A percentile compares a stretch with the other conserved stretches of the same genome.
phyloP scores from a whole-genome alignment of 2,888 invertebrate species.

The Trachelus stipa region DNA sequence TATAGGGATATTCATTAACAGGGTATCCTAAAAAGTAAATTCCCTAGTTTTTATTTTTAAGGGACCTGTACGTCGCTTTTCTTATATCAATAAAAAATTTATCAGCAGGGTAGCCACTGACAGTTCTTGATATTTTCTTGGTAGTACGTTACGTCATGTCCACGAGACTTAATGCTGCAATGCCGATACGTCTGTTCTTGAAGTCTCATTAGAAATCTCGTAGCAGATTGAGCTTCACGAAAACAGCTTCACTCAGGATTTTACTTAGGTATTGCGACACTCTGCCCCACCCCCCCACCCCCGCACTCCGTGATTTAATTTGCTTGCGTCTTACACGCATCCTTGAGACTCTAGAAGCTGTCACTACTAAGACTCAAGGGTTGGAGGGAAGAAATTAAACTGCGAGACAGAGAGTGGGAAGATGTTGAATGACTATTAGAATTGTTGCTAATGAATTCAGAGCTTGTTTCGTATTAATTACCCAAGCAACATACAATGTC shows the following conservation, averaged over 20 bases:
- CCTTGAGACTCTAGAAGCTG: not conserved
- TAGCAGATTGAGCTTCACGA: not conserved
- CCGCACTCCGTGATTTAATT: not conserved
- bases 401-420: not conserved
- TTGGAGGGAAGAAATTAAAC: not conserved
- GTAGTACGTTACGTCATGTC: not conserved
- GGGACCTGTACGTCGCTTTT: not conserved
- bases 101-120: not conserved
- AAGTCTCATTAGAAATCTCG: not conserved
- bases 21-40: not conserved
- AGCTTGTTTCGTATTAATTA: not conserved
- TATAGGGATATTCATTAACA: not conserved
- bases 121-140: not conserved
- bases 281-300: too few species aligned
- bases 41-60: not conserved
- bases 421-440: not conserved
- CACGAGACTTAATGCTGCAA: not conserved
- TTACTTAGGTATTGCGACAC: not conserved
- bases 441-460: not conserved
- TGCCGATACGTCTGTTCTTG: not conserved
- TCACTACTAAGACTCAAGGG: not conserved
- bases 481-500: not conserved
- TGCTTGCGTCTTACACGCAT: not conserved
- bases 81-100: not conserved
- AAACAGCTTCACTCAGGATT: not conserved